phyloP scores from a whole-genome alignment of 2,797 vertebrate genomes.

The Apogon talboti region DNA sequence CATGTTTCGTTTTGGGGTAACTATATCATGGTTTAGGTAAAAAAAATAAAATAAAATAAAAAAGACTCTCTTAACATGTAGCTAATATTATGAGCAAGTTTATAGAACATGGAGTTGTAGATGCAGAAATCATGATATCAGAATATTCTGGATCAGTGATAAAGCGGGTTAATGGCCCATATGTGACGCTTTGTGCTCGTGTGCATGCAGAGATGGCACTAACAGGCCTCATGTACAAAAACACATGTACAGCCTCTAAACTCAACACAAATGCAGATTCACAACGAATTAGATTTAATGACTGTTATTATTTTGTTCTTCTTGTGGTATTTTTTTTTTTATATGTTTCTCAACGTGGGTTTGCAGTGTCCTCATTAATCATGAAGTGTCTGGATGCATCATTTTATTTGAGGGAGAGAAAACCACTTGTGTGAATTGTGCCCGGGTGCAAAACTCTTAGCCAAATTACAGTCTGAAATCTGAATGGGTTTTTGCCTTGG shows the following conservation, averaged over 20 bases:
- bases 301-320: conserved; percentile 39
- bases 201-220: not conserved
- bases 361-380: conserved; percentile 32
- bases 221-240: conserved; percentile 5
- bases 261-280: conserved; percentile 14
- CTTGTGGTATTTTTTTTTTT: conserved; percentile 27
- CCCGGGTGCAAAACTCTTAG: conserved; percentile 39
- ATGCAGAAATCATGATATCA: too few species aligned
- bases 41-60: too few species aligned
- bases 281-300: conserved; percentile 40
- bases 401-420: conserved; percentile 19
- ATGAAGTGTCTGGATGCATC: conserved; percentile 45
- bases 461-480: conserved; percentile 44
- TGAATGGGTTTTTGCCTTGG: conserved; percentile 38
- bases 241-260: conserved; percentile 16
- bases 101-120: too few species aligned
- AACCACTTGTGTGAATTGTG: conserved; percentile 22
- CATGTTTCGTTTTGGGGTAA: too few species aligned
- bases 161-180: too few species aligned
- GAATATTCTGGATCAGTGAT: too few species aligned
- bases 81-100: too few species aligned
- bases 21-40: too few species aligned
- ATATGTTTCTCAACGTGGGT: conserved; percentile 35
- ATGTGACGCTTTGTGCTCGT: conserved; percentile 13
- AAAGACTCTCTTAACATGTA: too few species aligned